Base-by-base conservation (phyloP, 2,113 vertebrate genomes). In the Thalassarche chlororhynchos region DNA sequence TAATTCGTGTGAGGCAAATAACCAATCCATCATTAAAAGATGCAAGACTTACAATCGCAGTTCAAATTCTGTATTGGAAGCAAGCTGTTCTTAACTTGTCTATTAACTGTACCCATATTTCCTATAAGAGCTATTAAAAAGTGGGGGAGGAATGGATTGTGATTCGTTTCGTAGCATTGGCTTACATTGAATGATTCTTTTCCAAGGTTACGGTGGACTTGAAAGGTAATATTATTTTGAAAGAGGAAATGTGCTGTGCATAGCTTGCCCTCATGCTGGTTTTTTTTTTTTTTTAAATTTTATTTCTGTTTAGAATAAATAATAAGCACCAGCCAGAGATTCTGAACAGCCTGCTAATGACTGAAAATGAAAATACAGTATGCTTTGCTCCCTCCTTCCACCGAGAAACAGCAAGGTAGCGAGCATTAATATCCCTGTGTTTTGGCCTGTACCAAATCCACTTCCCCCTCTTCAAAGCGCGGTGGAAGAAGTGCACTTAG, bases 361-460 rank as follows among this genome's bases (percentile, higher is more conserved):
- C 76, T 78, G 86, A 78, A 84, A 93, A 81, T 52, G 72, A 85
- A 91, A 97, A 89, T 75, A 74, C 23, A 36, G 81, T 40, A 12
- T 32, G 91, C 85, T 84, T 49, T 87, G 52, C 84, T 95, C 77
- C 34, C 57, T 94, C 77, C 58, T 78, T 95, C 65, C 69, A 49
- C 77, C 20, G 4, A 79, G 69, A 44, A 87, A 76, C 76, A 79
- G 94, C 95, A 44, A 94, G 68, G 92, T 55, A 72, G 90, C 5
- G 5, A 91, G 79, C 90, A 20, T 2, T 78, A 52, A 44, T 68
- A 79, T 79, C 95, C 93, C 89, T 32, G 44, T 55, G 49, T 71
- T 76, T 75, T 89, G 96, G 97, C 88, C 96, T 96, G 92, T 90
- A 90, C 90, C 94, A 91, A 94, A 90, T 97, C 89, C 95, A 32